A percentile compares a stretch with the other conserved stretches of the same genome.
phyloP scores from a whole-genome alignment of 1,140 invertebrate genomes.

The Lerema accius region DNA sequence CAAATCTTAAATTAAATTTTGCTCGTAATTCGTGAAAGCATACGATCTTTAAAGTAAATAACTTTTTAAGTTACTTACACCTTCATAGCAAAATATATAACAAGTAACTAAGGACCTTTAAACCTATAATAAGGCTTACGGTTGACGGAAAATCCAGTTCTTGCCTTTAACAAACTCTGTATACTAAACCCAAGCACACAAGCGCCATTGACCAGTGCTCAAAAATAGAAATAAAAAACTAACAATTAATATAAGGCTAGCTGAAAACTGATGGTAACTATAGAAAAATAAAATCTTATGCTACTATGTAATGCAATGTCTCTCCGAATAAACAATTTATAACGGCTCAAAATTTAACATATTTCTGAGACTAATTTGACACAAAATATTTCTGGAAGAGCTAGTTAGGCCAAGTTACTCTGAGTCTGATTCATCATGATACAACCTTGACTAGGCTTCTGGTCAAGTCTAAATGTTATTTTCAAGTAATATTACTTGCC shows the following conservation, averaged over 20 bases:
- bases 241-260: constrained; percentile 74
- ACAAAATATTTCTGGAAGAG: constrained; percentile 45
- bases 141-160: constrained; percentile 4
- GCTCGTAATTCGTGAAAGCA: constrained; percentile 11
- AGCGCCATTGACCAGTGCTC: constrained; percentile 60
- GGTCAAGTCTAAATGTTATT: constrained; percentile 12
- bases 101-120: neutral
- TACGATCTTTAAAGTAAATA: constrained; percentile 12
- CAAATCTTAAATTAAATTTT: constrained; percentile 6
- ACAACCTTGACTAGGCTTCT: constrained; percentile 34
- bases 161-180: constrained; percentile 17
- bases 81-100: neutral
- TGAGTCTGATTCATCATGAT: constrained; percentile 33
- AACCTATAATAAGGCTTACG: neutral
- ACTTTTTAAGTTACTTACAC: neutral
- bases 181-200: constrained; percentile 52
- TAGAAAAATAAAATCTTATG: constrained; percentile 72
- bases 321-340: constrained; percentile 54
- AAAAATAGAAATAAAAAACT: constrained; percentile 61
- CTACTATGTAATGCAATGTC: constrained; percentile 67
- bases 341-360: constrained; percentile 44
- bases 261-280: constrained; percentile 81
- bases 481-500: constrained; percentile 17
- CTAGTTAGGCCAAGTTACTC: constrained; percentile 35
- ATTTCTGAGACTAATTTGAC: constrained; percentile 49